Percentiles rank a stretch among this genome's conserved stretches.
Conservation (phyloP, 1,140 invertebrate genomes). For the Eulimnadia texana region DNA sequence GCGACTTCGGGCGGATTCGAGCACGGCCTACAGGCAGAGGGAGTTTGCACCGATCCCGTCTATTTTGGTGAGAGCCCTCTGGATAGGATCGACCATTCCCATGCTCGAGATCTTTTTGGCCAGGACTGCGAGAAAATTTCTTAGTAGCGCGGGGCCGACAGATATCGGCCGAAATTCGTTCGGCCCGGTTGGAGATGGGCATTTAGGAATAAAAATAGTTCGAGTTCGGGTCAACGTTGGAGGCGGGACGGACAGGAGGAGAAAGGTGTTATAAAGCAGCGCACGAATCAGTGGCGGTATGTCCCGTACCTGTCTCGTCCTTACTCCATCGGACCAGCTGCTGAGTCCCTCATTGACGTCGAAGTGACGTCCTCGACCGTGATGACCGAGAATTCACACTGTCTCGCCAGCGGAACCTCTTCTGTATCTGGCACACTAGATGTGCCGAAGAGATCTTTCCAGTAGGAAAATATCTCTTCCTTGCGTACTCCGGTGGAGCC, state of each 20-base stretch:
- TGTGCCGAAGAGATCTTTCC: constrained; percentile 17
- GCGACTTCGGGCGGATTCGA: constrained; percentile 17
- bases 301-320: background rate
- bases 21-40: constrained; percentile 4
- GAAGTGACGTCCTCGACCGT: background rate
- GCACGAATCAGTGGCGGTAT: background rate
- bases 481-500: constrained; percentile 4
- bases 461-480: background rate
- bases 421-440: background rate
- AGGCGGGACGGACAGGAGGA: background rate
- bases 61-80: constrained; percentile 21
- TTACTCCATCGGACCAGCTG: background rate
- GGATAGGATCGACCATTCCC: constrained; percentile 12
- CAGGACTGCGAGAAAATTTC: constrained; percentile 21
- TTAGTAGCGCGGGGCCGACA: constrained; percentile 18
- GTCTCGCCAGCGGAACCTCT: background rate
- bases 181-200: constrained; percentile 7
- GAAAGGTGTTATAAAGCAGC: background rate
- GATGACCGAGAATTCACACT: background rate
- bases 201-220: constrained; percentile 23
- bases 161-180: constrained; percentile 23
- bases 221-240: constrained; percentile 15
- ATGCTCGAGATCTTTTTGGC: constrained; percentile 20
- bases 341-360: background rate
- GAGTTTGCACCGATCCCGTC: constrained; percentile 18